These are phyloP conservation scores for Phortica variegata DNA, from an alignment of 1,140 invertebrate genomes.

Conservation along the genomic window DNA sequence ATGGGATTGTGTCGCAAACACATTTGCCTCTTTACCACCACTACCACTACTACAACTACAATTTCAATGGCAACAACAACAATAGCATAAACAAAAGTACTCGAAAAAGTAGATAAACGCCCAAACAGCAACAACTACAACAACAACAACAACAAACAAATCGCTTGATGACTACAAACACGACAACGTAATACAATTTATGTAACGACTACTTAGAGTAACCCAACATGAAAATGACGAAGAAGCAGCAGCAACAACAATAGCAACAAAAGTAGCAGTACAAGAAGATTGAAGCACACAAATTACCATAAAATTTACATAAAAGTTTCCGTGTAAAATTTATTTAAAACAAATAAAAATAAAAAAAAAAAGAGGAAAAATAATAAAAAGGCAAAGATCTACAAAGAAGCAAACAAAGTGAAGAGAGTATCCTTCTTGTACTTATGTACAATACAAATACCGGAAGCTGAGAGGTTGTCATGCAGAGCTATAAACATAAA, in stretches of 20 bases:
- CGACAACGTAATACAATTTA: too few species aligned
- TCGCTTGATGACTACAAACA: too few species aligned
- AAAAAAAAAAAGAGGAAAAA: background rate
- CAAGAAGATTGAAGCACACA: slow-evolving; percentile 5
- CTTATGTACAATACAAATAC: slow-evolving; percentile 10
- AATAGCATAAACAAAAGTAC: too few species aligned
- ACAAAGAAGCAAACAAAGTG: background rate
- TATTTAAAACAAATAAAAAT: slow-evolving; percentile 50
- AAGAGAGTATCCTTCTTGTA: too few species aligned
- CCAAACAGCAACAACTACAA: slow-evolving; percentile 22
- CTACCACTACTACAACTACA: too few species aligned
- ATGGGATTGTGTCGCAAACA: too few species aligned
- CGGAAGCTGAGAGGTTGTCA: slow-evolving; percentile 30
- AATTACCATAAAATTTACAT: slow-evolving; percentile 55
- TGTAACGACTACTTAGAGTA: too few species aligned
- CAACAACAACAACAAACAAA: slow-evolving; percentile 18
- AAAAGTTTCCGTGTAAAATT: slow-evolving; percentile 51
- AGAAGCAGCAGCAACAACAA: slow-evolving; percentile 18
- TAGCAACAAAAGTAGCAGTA: too few species aligned
- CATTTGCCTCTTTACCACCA: too few species aligned
- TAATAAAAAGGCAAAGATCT: slow-evolving; percentile 16
- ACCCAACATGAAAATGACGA: too few species aligned
- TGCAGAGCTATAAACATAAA: slow-evolving; percentile 42
- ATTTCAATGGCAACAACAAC: too few species aligned
- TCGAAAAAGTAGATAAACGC: too few species aligned